These are phyloP conservation scores for Hipparchia semele DNA, from an alignment of 2,888 invertebrate genomes.

Conservation along the genomic window DNA sequence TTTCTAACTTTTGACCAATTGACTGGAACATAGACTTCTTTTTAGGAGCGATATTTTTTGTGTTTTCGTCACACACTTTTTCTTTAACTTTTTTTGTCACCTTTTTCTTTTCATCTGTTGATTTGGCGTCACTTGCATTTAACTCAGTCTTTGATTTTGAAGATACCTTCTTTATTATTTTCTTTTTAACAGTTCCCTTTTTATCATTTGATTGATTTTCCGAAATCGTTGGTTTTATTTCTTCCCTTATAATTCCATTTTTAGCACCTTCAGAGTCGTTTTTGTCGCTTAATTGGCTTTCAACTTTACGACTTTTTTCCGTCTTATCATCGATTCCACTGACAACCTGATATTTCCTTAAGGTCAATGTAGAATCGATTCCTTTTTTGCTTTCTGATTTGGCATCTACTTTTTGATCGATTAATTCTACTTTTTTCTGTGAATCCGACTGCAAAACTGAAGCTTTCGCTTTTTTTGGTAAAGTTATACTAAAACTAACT, in stretches of 20 bases:
- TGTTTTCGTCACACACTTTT: conserved; percentile 58
- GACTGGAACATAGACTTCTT: conserved; percentile 88
- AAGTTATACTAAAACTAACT: conserved; percentile 75
- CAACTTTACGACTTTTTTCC: conserved; percentile 51
- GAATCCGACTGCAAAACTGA: conserved; percentile 50
- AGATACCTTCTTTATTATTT: conserved; percentile 73
- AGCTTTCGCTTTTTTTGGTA: conserved; percentile 65
- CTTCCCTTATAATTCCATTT: conserved; percentile 56
- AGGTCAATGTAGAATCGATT: conserved; percentile 50
- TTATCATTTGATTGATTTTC: conserved; percentile 63
- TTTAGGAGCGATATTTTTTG: conserved; percentile 69
- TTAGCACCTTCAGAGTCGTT: conserved; percentile 45
- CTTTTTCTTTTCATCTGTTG: conserved; percentile 68
- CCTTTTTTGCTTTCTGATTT: conserved; percentile 46
- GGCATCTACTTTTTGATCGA: conserved; percentile 43
- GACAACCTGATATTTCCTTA: conserved; percentile 69
- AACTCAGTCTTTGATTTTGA: conserved; percentile 75
- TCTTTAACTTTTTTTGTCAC: conserved; percentile 72
- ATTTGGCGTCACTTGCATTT: conserved; percentile 59
- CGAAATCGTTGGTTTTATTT: conserved; percentile 50
- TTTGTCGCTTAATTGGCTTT: conserved; percentile 53
- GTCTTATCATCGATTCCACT: conserved; percentile 49
- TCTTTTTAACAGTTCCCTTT: conserved; percentile 74
- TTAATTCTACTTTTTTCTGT: conserved; percentile 45
- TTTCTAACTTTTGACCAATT: conserved; percentile 90